Evolutionary conservation across 2,113 vertebrate genomes (phyloP).

Genomic region (Ochotona princeps): DNA sequence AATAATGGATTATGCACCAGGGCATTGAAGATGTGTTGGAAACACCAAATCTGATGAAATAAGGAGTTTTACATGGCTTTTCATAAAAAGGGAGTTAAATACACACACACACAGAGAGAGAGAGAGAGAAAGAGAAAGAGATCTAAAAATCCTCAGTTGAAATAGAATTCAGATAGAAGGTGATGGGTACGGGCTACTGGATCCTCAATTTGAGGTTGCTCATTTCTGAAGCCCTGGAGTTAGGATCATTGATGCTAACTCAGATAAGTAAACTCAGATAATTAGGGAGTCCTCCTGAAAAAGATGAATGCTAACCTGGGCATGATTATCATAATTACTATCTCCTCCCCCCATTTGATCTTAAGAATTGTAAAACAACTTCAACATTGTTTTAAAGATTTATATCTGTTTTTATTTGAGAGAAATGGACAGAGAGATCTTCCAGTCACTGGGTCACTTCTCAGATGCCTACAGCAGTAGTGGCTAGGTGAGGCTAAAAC

Average conservation of each 20-base stretch:
- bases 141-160: neutral
- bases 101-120: neutral
- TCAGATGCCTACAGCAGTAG: too few relatives aligned
- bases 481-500: too few relatives aligned
- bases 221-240: neutral
- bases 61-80: neutral
- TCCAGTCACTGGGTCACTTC: too few relatives aligned
- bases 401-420: too few relatives aligned
- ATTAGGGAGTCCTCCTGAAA: neutral
- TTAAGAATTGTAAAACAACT: neutral
- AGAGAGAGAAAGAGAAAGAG: neutral
- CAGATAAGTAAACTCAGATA: neutral
- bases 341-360: neutral
- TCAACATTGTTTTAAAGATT: neutral
- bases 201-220: neutral
- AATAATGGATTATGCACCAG: neutral
- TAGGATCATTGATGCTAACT: neutral
- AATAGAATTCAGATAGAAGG: fast-evolving
- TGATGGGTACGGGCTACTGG: neutral
- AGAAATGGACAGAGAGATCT: too few relatives aligned
- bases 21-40: neutral
- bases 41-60: neutral
- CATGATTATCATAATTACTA: neutral
- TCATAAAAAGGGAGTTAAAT: too few relatives aligned
- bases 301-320: neutral